Base-by-base conservation (phyloP, 2,113 vertebrate species). In the Heloderma charlesbogerti region DNA sequence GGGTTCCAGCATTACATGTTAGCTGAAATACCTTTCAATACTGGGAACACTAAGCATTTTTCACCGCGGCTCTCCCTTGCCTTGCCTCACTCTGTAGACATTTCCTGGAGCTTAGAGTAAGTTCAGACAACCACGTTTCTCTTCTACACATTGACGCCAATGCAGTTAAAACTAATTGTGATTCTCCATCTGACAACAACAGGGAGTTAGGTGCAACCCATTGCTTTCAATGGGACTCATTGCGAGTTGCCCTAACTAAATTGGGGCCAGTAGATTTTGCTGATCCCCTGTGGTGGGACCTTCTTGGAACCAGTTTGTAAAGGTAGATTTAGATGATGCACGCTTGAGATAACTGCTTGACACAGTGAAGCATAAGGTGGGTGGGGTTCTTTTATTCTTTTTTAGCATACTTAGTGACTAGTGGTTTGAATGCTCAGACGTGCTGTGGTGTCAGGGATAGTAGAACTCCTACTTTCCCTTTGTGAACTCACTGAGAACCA, bases 31-130 rank as follows among this genome's bases (percentile, higher is more conserved):
- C 29, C 2, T 86, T 71, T 16, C 72, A 74, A 83, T 83, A 34
- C 22, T 74, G n/a, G n/a, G n/a, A 9, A 40, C 8, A 8, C 10
- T 69, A 79, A 74, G 81, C 20, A 85, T 3, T 92, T 91, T 94
- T 91, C 63, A 78, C 34, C 18, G 74, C 51, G 92, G 94, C 91
- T 40, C 57, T 37, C 37, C 12, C 63, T 75, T 48, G 51, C 12
- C 54, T 92, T 77, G 82, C 0, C 0, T 90, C 31, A 7, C 88
- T 93, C 88, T 92, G 27, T 74, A 88, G 77, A 67, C 77, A 6
- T 91, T 87, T 89, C 25, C n/a, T 45, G 69, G 77, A 81, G 0
- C 48, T 72, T 82, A 81, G 27, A 0, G 0, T 6, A 71, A 40
- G 13, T 60, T 34, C 48, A 74, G 79, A 89, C 67, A 31, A 34